Evolutionary conservation across 2,888 invertebrate genomes (phyloP), one percentile per base, ranked within the genome.

Genomic region (Coelopa pilipes): DNA sequence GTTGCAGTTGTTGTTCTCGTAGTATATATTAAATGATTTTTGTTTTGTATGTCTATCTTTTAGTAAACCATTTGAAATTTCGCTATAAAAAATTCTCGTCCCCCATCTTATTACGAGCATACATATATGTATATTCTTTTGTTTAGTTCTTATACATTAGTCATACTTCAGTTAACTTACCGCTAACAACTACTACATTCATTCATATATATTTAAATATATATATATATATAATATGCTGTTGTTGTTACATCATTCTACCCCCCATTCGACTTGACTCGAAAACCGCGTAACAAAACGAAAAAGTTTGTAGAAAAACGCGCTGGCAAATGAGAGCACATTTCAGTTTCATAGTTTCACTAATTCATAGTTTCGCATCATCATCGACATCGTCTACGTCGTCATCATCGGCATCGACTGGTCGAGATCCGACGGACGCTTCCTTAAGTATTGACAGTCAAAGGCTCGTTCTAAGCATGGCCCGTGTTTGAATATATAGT

Each of bases 401-500:
- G 34, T 34, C 34, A 7, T 34, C 34, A 34, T 34, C 7, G 7
- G 7, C 34, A 34, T 34, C 34, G 34, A 4, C 7, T 34, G 34
- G 34, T 7, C 34, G 34, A 7, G 7, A 7, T 34, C 34, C 34
- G 2, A 49, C 60, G 47, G 24, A 21, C 47, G n/a, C 45, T 21
- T 70, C 72, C 63, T 74, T 77, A 83, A 83, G 82, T 83, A 83
- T 83, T 84, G 85, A 85, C 84, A 85, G 85, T 85, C 85, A 84
- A 82, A 85, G 84, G 84, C 83, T 79, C 75, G 67, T 75, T 74
- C 74, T 82, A 81, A 83, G 83, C 84, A 82, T 78, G 79, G 72
- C 78, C 81, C 69, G n/a, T 34, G 34, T 65, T 50, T 62, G 67
- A 60, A 46, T 53, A 62, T 77, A 68, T 73, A 69, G 60, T 75